These are phyloP conservation scores for Coremacera marginata DNA, from an alignment of 2,888 invertebrate genomes.

Conservation along the genomic window DNA sequence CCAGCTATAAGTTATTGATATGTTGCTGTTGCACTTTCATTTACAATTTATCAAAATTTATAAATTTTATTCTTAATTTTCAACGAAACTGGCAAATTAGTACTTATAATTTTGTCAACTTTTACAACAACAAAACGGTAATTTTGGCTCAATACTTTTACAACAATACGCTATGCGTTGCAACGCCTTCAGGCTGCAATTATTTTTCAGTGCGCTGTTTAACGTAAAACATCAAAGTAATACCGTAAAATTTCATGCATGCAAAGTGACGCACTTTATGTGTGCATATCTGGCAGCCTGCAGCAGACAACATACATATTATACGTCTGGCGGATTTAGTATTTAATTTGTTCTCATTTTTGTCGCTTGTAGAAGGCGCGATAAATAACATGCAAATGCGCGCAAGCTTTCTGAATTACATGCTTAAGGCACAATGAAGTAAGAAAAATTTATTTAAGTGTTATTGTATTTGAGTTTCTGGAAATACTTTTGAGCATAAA, in stretches of 20 bases:
- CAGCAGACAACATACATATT: too few relatives aligned
- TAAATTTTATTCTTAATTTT: too few relatives aligned
- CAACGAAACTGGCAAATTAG: too few relatives aligned
- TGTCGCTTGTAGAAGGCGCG: background rate
- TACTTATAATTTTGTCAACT: background rate
- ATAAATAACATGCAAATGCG: background rate
- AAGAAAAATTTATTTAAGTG: too few relatives aligned
- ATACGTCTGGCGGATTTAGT: background rate
- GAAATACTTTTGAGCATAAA: too few relatives aligned
- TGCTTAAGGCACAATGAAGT: background rate
- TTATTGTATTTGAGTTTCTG: too few relatives aligned
- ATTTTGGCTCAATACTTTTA: background rate
- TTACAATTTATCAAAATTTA: too few relatives aligned
- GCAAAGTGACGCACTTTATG: background rate
- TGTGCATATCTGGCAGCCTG: background rate
- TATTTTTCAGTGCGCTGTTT: background rate
- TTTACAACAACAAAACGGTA: too few relatives aligned
- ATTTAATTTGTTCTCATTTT: background rate
- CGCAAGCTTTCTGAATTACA: background rate
- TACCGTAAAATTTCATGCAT: background rate
- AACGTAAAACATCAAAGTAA: too few relatives aligned
- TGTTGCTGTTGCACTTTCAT: too few relatives aligned
- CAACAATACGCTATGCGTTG: background rate
- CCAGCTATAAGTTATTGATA: too few relatives aligned
- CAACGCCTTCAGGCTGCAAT: constrained; percentile 13